A percentile compares a stretch with the other conserved stretches of the same genome.
These are phyloP conservation scores for Eulithis testata DNA, from an alignment of 2,888 invertebrate genomes.

Conservation along the genomic window DNA sequence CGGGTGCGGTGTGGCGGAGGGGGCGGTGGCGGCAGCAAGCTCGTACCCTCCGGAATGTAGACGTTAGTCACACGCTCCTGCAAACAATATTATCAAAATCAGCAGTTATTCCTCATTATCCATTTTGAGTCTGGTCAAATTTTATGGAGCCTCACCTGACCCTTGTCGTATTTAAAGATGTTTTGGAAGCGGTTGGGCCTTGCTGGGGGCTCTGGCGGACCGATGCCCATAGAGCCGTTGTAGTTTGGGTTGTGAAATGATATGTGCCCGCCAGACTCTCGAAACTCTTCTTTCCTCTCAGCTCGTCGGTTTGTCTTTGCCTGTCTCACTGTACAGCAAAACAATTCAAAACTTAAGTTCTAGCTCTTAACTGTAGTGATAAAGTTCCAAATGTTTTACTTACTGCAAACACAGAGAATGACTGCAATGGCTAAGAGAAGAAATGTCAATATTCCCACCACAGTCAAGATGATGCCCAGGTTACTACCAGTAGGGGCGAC, in stretches of 20 bases:
- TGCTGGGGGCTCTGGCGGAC: conserved; percentile 63
- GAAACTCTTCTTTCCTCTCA: conserved; percentile 71
- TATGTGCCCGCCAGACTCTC: conserved; percentile 88
- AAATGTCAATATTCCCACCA: conserved; percentile 49
- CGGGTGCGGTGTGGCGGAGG: conserved; percentile 81
- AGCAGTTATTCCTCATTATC: background rate
- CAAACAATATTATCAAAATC: conserved; percentile 11
- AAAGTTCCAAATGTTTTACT: conserved; percentile 41
- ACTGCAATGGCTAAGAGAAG: conserved; percentile 49
- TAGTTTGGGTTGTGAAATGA: conserved; percentile 97
- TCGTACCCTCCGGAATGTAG: conserved; percentile 88
- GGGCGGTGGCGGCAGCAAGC: conserved; percentile 87
- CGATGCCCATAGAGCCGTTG: conserved; percentile 67
- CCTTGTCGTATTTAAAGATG: conserved; percentile 91
- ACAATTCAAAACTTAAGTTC: conserved; percentile 29
- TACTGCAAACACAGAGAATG: conserved; percentile 54
- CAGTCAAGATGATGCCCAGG: conserved; percentile 54
- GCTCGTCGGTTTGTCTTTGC: conserved; percentile 43
- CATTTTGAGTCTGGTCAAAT: background rate
- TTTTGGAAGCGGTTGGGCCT: conserved; percentile 75
- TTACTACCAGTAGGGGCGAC: conserved; percentile 51
- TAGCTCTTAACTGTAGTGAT: conserved; percentile 10
- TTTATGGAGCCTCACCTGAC: conserved; percentile 80
- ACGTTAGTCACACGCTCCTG: conserved; percentile 86
- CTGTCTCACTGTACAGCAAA: conserved; percentile 34